phyloP scores from a whole-genome alignment of 2,888 invertebrate species.

The Meiosimyza decipiens region DNA sequence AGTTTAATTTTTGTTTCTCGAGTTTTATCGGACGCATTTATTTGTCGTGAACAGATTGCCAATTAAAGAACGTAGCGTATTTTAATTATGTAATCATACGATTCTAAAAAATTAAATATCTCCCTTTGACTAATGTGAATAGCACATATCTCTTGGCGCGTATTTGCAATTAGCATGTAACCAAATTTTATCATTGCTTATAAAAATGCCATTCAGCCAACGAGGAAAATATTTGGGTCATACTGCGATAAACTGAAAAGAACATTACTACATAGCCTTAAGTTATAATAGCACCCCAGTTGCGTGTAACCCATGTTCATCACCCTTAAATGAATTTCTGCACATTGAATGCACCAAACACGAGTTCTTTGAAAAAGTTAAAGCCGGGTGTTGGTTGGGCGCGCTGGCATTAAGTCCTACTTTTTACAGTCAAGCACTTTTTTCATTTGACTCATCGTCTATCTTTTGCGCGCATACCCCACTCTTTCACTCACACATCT shows the following conservation, averaged over 20 bases:
- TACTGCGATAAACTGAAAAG: constrained; percentile 11
- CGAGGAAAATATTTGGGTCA: constrained; percentile 24
- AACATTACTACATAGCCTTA: constrained; percentile 4
- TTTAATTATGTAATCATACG: too few relatives aligned
- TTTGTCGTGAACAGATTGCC: too few relatives aligned
- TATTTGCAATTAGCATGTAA: constrained; percentile 5
- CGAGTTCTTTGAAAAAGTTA: neutral
- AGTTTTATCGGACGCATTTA: too few relatives aligned
- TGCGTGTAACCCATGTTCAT: neutral
- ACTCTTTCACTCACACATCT: neutral
- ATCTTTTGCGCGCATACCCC: neutral
- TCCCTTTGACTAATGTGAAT: neutral
- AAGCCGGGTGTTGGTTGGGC: neutral
- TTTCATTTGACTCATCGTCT: neutral
- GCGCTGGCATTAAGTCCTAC: neutral
- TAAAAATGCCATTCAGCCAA: constrained; percentile 3
- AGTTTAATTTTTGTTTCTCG: too few relatives aligned
- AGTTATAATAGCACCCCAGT: constrained; percentile 10
- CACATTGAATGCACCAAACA: too few relatives aligned
- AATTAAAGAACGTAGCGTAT: too few relatives aligned
- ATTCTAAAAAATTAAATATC: too few relatives aligned
- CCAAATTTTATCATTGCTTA: constrained; percentile 19
- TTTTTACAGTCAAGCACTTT: constrained; percentile 11
- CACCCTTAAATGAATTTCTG: too few relatives aligned
- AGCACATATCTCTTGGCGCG: neutral